A percentile compares a stretch with the other conserved stretches of the same genome.
Conservation (phyloP, 2,113 vertebrate species). For the Urocolius indicus region DNA sequence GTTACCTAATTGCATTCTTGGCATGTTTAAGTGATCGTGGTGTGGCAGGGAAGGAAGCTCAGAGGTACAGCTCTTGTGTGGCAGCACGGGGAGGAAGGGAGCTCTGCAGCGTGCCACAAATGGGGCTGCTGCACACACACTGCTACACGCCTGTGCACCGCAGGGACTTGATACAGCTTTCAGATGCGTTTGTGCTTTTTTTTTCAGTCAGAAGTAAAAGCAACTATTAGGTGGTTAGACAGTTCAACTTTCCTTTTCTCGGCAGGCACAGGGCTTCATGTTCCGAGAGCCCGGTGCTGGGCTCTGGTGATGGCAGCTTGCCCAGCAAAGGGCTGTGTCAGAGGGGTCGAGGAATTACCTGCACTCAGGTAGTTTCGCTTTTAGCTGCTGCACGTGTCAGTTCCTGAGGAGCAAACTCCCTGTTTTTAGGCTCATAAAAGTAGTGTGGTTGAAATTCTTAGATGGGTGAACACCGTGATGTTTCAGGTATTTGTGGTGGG, state of each 20-base stretch:
- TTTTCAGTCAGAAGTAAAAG: neutral
- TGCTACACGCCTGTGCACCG: neutral
- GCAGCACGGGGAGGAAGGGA: neutral
- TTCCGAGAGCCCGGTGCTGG: fast-evolving
- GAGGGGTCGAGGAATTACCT: neutral
- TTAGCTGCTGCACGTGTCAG: fast-evolving
- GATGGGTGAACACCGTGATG: too few relatives aligned
- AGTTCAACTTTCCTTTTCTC: too few relatives aligned
- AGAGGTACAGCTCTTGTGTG: fast-evolving
- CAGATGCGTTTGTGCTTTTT: neutral
- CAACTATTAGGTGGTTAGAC: fast-evolving
- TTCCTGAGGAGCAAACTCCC: neutral
- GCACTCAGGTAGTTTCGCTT: too few relatives aligned
- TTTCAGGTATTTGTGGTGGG: neutral
- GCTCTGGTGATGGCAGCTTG: neutral
- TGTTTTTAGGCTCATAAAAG: neutral
- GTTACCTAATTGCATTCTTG: neutral
- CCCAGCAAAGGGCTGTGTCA: fast-evolving
- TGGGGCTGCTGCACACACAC: neutral
- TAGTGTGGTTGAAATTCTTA: neutral
- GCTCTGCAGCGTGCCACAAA: neutral
- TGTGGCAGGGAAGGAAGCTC: neutral
- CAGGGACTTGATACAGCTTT: neutral
- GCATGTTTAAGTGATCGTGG: fast-evolving
- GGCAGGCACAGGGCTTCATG: neutral